Percentiles rank a stretch among this genome's conserved stretches.
Evolutionary conservation across 2,797 vertebrate genomes (phyloP).

Genomic region (Numenius phaeopus): DNA sequence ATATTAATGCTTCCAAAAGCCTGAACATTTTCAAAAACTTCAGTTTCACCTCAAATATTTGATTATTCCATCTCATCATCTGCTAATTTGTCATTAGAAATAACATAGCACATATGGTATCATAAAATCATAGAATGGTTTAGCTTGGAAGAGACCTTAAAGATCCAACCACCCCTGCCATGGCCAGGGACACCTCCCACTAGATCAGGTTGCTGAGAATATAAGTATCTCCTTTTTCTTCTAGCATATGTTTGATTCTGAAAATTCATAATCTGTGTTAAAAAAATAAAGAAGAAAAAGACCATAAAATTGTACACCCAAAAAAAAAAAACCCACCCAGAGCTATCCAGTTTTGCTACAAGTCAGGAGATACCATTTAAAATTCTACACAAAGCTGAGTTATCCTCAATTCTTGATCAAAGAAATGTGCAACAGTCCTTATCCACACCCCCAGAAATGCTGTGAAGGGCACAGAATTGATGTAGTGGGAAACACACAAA

Average conservation of each 20-base stretch:
- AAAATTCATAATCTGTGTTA: too few relatives aligned
- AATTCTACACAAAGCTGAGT: not conserved
- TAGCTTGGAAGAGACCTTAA: too few relatives aligned
- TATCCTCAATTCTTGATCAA: not conserved
- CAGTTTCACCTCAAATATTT: too few relatives aligned
- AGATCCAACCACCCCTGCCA: too few relatives aligned
- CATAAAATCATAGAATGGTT: too few relatives aligned
- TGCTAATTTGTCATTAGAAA: not conserved
- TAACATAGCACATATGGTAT: not conserved
- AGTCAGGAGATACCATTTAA: not conserved
- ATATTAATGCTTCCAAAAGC: too few relatives aligned
- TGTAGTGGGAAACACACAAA: not conserved
- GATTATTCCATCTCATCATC: not conserved
- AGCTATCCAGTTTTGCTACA: not conserved
- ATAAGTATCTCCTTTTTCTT: not conserved
- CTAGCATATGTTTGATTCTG: not conserved
- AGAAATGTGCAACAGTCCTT: not conserved
- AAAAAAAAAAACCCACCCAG: not conserved
- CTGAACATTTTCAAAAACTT: too few relatives aligned
- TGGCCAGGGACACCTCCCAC: too few relatives aligned
- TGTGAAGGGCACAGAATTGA: not conserved
- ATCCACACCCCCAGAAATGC: not conserved
- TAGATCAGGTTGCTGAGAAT: too few relatives aligned
- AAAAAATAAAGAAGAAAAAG: not conserved
- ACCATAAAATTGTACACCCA: not conserved